Base-by-base conservation (phyloP, 2,113 vertebrate genomes). In the Pycnonotus jocosus region DNA sequence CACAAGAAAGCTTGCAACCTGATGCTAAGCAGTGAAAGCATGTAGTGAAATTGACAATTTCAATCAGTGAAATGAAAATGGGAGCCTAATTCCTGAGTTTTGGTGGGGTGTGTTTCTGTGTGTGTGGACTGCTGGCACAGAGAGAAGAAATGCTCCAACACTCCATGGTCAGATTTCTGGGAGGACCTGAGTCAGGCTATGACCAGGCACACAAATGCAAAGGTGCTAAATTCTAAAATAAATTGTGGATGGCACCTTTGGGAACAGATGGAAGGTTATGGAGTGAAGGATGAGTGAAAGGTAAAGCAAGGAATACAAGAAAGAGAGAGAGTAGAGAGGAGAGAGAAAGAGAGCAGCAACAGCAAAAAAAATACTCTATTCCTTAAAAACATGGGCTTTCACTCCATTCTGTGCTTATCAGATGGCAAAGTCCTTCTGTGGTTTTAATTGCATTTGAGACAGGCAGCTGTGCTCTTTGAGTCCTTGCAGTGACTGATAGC, bases 211-310 rank as follows among this genome's bases (percentile, higher is more conserved):
- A 1, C 16, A 81, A 62, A 48, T 54, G 19, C 35, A 68, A 62
- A 70, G 10, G 12, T 40, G 10, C 22, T 62, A 80, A n/a, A 4
- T 61, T 64, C 54, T 35, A 35, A 83, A 56, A 51, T 60, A 44
- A 56, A 37, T 15, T 10, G 21, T 69, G 9, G 12, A 11, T 0
- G 1, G 15, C 9, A 66, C 4, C 7, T 42, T 33, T 2, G 0
- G 9, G 9, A 65, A 15, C 35, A 71, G 27, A 58, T 8, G 23
- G 33, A 74, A 72, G 11, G 14, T 25, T 76, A 15, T 28, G 11
- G 24, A 21, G 7, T 48, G 6, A 15, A 48, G 9, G 6, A 30
- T 76, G 16, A 12, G 4, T 37, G n/a, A 4, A 92, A 7, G 31
- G 37, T 22, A 86, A 86, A 89, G 8, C 6, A 51, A 58, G 13